phyloP scores from a whole-genome alignment of 2,113 vertebrate species.

The Manacus vitellinus region DNA sequence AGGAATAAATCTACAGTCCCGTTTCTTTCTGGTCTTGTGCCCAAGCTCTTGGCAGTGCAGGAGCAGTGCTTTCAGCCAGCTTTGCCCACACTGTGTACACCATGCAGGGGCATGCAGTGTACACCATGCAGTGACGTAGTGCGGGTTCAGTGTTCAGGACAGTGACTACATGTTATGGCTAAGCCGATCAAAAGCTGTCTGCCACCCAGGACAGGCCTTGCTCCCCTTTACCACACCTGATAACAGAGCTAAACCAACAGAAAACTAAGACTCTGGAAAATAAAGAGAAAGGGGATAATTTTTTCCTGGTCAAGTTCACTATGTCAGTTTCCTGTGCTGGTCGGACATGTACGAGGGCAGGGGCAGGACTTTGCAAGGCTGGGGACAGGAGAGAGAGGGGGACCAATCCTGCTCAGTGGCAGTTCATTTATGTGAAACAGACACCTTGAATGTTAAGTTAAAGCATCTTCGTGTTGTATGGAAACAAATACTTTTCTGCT shows the following conservation, averaged over 20 bases:
- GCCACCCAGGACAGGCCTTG: not conserved
- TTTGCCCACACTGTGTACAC: accelerated
- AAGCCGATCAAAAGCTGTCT: not conserved
- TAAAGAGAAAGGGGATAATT: not conserved
- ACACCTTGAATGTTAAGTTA: not conserved
- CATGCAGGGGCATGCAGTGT: accelerated
- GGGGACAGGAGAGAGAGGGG: not conserved
- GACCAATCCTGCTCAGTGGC: not conserved
- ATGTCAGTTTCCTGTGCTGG: accelerated
- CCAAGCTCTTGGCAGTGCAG: accelerated
- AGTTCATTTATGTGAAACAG: not conserved
- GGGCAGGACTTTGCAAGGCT: not conserved
- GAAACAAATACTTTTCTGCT: slow-evolving; percentile 24
- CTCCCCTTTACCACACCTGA: not conserved
- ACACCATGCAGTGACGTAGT: accelerated
- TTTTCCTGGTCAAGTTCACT: not conserved
- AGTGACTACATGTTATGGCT: accelerated
- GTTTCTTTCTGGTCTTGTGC: not conserved
- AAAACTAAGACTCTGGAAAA: not conserved
- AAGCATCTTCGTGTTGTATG: not conserved
- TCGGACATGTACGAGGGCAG: not conserved
- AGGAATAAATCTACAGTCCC: slow-evolving; percentile 15
- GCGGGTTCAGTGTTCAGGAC: not conserved
- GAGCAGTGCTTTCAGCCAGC: accelerated
- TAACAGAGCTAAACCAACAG: accelerated